Percentiles rank a stretch among this genome's conserved stretches.
phyloP scores from a whole-genome alignment of 2,113 vertebrate species.

The Sciurus niger region DNA sequence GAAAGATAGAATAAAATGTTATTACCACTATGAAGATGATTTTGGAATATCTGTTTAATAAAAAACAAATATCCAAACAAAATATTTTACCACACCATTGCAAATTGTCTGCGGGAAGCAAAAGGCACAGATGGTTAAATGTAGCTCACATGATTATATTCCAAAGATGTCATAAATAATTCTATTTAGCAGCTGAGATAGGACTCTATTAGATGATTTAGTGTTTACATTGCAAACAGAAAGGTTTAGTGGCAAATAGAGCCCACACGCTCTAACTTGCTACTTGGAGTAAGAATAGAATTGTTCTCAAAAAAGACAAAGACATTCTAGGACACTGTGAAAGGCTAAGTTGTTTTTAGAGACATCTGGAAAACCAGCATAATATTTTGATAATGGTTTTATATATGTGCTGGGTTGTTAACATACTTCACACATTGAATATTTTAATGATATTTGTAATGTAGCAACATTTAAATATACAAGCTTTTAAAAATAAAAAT shows the following conservation, averaged over 20 bases:
- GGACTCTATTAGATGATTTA: conserved; percentile 49
- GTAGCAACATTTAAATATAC: background rate
- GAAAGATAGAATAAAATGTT: conserved; percentile 37
- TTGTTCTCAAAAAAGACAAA: conserved; percentile 17
- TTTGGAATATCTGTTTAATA: conserved; percentile 44
- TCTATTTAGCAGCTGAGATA: conserved; percentile 25
- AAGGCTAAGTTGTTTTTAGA: conserved; percentile 7
- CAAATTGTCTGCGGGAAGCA: conserved; percentile 6
- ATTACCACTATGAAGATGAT: background rate
- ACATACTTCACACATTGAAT: background rate
- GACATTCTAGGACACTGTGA: background rate
- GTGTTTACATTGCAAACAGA: conserved; percentile 55
- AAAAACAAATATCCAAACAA: conserved; percentile 33
- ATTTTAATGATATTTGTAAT: background rate
- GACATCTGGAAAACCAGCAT: background rate
- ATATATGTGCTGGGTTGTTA: background rate
- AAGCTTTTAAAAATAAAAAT: conserved; percentile 31
- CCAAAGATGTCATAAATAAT: conserved; percentile 69
- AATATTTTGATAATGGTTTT: conserved; percentile 46
- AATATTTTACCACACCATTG: background rate
- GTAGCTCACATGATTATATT: conserved; percentile 44
- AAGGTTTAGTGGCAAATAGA: conserved; percentile 55
- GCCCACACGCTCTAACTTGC: background rate
- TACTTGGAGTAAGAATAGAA: conserved; percentile 38
- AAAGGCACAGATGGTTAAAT: conserved; percentile 62